Evolutionary conservation across 2,888 invertebrate species (phyloP).

Genomic region (Xanthostigma xanthostigma): DNA sequence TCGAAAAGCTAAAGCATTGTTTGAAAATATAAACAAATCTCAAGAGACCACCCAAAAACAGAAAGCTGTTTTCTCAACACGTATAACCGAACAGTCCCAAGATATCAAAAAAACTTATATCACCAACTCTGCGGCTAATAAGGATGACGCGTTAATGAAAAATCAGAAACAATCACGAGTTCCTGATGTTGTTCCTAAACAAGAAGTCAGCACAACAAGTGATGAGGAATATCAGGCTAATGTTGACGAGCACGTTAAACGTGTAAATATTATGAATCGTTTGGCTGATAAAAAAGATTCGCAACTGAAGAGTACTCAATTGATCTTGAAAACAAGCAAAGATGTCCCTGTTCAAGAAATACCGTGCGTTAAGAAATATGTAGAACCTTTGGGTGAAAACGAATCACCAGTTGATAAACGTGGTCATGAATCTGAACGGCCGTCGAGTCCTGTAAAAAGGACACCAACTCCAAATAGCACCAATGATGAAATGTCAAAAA

Average conservation of each 20-base stretch:
- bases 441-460: neutral
- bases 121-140: neutral
- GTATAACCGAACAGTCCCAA: neutral
- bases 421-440: neutral
- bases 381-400: no score
- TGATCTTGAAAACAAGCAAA: no score
- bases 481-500: slow-evolving; percentile 21
- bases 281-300: no score
- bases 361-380: no score
- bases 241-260: neutral
- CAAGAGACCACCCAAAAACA: slow-evolving; percentile 21
- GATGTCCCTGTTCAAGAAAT: no score
- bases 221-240: neutral
- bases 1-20: slow-evolving; percentile 52
- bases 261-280: no score
- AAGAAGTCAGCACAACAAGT: slow-evolving; percentile 3
- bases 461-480: slow-evolving; percentile 8
- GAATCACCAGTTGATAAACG: neutral
- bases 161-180: slow-evolving; percentile 1
- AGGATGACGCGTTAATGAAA: neutral
- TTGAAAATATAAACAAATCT: slow-evolving; percentile 42
- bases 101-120: neutral
- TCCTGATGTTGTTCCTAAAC: slow-evolving; percentile 11
- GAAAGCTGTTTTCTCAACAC: neutral
- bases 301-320: no score